A percentile compares a stretch with the other conserved stretches of the same genome.
Evolutionary conservation across 2,888 invertebrate species (phyloP).

Genomic region (Bedellia somnulentella): DNA sequence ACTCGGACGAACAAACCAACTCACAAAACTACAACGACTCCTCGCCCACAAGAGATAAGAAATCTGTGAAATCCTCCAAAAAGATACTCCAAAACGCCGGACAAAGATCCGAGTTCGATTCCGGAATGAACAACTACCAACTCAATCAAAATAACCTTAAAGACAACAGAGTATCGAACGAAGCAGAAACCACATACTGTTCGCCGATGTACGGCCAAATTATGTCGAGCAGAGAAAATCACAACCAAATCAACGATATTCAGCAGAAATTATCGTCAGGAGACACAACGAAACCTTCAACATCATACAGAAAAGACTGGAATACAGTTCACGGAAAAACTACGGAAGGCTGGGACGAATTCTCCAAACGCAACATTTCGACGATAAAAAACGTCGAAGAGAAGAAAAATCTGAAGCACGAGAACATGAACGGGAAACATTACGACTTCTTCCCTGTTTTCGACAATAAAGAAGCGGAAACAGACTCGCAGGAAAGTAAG

Average conservation of each 20-base stretch:
- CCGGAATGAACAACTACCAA: slow-evolving; percentile 53
- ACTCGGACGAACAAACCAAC: slow-evolving; percentile 25
- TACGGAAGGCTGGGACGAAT: slow-evolving; percentile 43
- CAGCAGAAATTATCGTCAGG: slow-evolving; percentile 39
- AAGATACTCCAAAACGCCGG: slow-evolving; percentile 51
- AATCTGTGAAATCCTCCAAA: slow-evolving; percentile 45
- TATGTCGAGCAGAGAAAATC: slow-evolving; percentile 47
- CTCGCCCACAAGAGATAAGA: slow-evolving; percentile 23
- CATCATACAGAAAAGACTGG: slow-evolving; percentile 44
- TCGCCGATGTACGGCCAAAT: slow-evolving; percentile 53
- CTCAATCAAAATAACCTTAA: slow-evolving; percentile 27
- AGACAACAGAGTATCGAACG: slow-evolving; percentile 25
- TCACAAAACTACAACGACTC: slow-evolving; percentile 24
- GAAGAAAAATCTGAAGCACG: slow-evolving; percentile 18
- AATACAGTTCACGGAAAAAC: slow-evolving; percentile 31
- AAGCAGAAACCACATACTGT: slow-evolving; percentile 43
- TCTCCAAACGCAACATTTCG: slow-evolving; percentile 39
- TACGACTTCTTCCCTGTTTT: slow-evolving; percentile 52
- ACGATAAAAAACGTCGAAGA: slow-evolving; percentile 27
- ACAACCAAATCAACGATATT: slow-evolving; percentile 51
- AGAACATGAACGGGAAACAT: slow-evolving; percentile 31
- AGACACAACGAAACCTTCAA: slow-evolving; percentile 39
- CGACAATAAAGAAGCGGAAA: slow-evolving; percentile 33
- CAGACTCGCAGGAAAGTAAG: slow-evolving; percentile 15
- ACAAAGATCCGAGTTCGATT: slow-evolving; percentile 51